Percentiles rank a stretch among this genome's conserved stretches.
Evolutionary conservation across 2,888 invertebrate genomes (phyloP).

Genomic region (Heliconius ismenius): DNA sequence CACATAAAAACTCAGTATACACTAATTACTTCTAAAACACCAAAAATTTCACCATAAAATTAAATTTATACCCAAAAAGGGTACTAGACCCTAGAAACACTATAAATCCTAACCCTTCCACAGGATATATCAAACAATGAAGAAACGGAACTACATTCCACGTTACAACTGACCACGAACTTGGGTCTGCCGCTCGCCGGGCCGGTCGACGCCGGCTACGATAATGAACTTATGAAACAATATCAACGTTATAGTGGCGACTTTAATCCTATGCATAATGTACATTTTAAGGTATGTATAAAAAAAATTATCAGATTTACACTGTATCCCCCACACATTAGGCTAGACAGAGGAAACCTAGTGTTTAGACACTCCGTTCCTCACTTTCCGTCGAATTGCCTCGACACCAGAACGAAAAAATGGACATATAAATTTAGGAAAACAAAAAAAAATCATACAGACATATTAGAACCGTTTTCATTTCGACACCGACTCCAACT

Average conservation of each 20-base stretch:
- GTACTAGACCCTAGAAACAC: neutral
- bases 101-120: neutral
- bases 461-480: neutral
- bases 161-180: slow-evolving; percentile 67
- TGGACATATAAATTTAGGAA: no score
- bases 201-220: slow-evolving; percentile 86
- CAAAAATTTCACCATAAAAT: neutral
- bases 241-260: slow-evolving; percentile 86
- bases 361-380: no score
- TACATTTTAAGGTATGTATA: slow-evolving; percentile 76
- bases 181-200: slow-evolving; percentile 88
- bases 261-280: slow-evolving; percentile 84
- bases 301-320: no score
- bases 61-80: neutral
- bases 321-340: no score
- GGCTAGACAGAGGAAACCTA: no score
- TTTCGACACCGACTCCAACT: neutral
- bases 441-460: neutral
- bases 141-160: slow-evolving; percentile 77
- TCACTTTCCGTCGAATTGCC: no score
- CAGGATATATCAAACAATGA: slow-evolving; percentile 81
- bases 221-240: slow-evolving; percentile 74
- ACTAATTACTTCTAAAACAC: neutral
- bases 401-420: no score
- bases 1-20: neutral